A percentile compares a stretch with the other conserved stretches of the same genome.
Conservation (phyloP, 1,140 invertebrate species). For the Lethocerus indicus region DNA sequence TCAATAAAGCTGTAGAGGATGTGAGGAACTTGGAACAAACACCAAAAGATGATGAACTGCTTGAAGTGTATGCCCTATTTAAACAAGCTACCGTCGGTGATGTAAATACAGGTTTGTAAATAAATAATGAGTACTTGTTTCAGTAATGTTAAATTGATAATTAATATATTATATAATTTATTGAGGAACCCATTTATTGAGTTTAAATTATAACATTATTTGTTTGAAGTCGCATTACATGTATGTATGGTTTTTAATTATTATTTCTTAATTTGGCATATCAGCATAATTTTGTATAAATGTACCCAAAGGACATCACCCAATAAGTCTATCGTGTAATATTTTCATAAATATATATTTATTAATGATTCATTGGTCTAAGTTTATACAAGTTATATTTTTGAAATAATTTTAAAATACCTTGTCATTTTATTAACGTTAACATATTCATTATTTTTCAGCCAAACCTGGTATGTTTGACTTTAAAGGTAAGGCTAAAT, state of each 20-base stretch:
- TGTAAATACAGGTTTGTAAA: conserved; percentile 50
- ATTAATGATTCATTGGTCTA: too few species aligned
- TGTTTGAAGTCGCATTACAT: not conserved
- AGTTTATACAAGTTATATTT: too few species aligned
- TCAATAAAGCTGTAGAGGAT: conserved; percentile 64
- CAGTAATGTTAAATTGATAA: not conserved
- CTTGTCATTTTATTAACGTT: too few species aligned
- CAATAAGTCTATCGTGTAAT: too few species aligned
- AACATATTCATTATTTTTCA: conserved; percentile 25
- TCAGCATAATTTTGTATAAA: too few species aligned
- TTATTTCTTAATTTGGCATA: conserved; percentile 8
- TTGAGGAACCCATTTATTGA: too few species aligned
- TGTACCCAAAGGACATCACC: too few species aligned
- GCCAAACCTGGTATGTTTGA: conserved; percentile 79
- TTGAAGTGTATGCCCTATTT: conserved; percentile 72
- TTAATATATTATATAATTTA: not conserved
- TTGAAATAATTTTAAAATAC: too few species aligned
- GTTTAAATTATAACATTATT: not conserved
- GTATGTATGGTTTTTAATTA: not conserved
- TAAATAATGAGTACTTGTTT: not conserved
- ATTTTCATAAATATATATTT: too few species aligned
- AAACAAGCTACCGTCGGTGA: conserved; percentile 82
- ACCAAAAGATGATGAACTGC: conserved; percentile 61
- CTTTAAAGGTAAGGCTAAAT: conserved; percentile 91
- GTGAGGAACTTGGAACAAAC: conserved; percentile 63